Base-by-base conservation (phyloP, 2,888 invertebrate species). In the Spilosoma lubricipeda region DNA sequence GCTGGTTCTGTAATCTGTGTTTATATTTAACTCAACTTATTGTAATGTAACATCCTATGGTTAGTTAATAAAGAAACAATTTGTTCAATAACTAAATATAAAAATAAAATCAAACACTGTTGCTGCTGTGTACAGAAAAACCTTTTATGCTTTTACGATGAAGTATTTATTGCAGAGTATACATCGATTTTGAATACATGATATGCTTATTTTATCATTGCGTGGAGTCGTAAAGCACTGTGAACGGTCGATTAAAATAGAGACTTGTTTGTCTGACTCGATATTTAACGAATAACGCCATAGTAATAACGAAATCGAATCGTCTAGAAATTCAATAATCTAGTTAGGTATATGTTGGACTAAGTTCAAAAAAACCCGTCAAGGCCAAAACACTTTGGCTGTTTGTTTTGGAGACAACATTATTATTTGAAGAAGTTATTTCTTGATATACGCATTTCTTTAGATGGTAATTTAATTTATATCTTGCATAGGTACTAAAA, bases 101-200 rank as follows among this genome's bases (percentile, higher is more conserved):
- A 78, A 77, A 68, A 74, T 73, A 76, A 76, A 67, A 48, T 67
- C 74, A 80, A 76, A 82, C 84, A 83, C 83, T 82, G 84, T 82
- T 82, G 79, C 80, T 82, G 80, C 76, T 84, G 83, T 83, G 87
- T 86, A 72, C 72, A 84, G 86, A 86, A 86, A 87, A 86, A 85
- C 82, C 85, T 85, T 90, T 90, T 90, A 90, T 84, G 80, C 85
- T 77, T 82, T 88, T 90, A 89, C 88, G 86, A 89, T 90, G 76
- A 76, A 75, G 73, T 72, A 71, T 83, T 82, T 83, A 83, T 81
- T 77, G 79, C 42, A 42, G 67, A 75, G 72, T 66, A 78, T 76
- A 80, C 73, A 77, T 78, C 72, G 73, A 75, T 77, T 80, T 80
- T 73, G 78, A 84, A 81, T 70, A 78, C 76, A 82, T 77, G 76